A percentile compares a stretch with the other conserved stretches of the same genome.
Conservation (phyloP, 1,140 invertebrate species). For the Ganaspis sp. region DNA sequence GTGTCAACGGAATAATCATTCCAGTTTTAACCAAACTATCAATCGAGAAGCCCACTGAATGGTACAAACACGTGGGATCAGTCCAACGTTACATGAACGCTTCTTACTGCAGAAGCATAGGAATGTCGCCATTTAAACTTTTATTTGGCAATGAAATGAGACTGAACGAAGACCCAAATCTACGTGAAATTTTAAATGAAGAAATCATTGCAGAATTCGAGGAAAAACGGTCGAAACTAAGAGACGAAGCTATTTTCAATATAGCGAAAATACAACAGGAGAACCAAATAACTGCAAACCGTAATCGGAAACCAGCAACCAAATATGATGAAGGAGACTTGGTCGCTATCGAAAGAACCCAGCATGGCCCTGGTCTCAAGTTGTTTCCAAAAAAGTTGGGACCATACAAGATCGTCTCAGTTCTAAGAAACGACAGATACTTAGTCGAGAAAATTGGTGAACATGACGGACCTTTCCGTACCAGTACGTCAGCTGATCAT, state of each 20-base stretch:
- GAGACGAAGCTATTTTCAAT: too few species aligned
- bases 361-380: neutral
- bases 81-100: neutral
- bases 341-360: neutral
- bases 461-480: too few species aligned
- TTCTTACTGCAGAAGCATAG: too few species aligned
- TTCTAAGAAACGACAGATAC: neutral
- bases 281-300: neutral
- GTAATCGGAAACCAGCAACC: neutral
- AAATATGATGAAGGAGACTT: conserved; percentile 4
- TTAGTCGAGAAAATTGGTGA: too few species aligned
- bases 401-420: neutral
- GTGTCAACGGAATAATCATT: neutral
- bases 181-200: too few species aligned
- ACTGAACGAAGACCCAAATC: too few species aligned
- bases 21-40: neutral
- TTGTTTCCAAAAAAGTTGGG: neutral
- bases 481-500: too few species aligned
- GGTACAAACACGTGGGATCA: neutral
- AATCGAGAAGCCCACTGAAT: neutral
- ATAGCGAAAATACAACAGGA: too few species aligned
- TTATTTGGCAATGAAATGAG: too few species aligned
- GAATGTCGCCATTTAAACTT: too few species aligned
- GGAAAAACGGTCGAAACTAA: too few species aligned
- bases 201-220: too few species aligned